Conservation (phyloP, 2,888 invertebrate species). For the Ephialtes manifestator region DNA sequence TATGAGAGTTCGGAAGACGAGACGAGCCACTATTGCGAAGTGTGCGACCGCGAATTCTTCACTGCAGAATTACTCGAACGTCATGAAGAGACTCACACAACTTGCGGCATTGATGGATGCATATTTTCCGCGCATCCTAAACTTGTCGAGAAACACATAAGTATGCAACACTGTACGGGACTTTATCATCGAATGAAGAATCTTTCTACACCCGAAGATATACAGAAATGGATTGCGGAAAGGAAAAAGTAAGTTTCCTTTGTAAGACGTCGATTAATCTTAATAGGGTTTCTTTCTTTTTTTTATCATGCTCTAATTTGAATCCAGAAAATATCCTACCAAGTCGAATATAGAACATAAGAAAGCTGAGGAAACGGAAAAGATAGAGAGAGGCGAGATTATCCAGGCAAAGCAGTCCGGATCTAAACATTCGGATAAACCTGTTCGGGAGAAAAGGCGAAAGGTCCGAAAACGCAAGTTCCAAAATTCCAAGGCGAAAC, state of each 20-base stretch:
- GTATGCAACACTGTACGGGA: slow-evolving; percentile 94
- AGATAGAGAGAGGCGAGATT: slow-evolving; percentile 92
- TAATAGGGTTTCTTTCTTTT: background rate
- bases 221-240: slow-evolving; percentile 94
- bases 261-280: background rate
- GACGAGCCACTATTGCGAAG: slow-evolving; percentile 89
- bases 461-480: slow-evolving; percentile 63
- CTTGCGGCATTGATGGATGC: slow-evolving; percentile 94
- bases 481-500: slow-evolving; percentile 40
- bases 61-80: slow-evolving; percentile 88
- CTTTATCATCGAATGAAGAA: slow-evolving; percentile 93
- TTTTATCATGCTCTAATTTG: background rate
- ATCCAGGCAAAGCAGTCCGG: slow-evolving; percentile 86
- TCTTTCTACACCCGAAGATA: slow-evolving; percentile 92
- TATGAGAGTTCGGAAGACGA: slow-evolving; percentile 73
- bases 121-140: slow-evolving; percentile 92
- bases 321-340: slow-evolving; percentile 90
- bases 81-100: slow-evolving; percentile 92
- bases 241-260: slow-evolving; percentile 88
- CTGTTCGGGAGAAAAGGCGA: slow-evolving; percentile 69
- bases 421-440: slow-evolving; percentile 51
- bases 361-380: slow-evolving; percentile 89
- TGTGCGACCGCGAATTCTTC: slow-evolving; percentile 93
- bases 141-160: slow-evolving; percentile 93
- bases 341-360: slow-evolving; percentile 89